These are phyloP conservation scores for Cossypha niveicapilla DNA, from an alignment of 2,797 vertebrate genomes.

Conservation along the genomic window DNA sequence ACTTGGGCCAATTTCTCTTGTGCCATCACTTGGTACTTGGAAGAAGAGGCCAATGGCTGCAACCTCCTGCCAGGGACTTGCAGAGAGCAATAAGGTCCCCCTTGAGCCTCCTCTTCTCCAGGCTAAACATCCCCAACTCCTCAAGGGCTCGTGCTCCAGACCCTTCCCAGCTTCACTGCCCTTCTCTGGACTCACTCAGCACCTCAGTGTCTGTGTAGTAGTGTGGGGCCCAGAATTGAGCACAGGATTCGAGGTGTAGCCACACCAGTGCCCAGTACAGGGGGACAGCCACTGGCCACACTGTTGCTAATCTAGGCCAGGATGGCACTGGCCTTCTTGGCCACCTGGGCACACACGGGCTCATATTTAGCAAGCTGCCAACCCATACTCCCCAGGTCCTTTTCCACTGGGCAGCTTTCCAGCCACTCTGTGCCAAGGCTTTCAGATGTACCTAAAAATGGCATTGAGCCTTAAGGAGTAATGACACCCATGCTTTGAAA, in stretches of 20 bases:
- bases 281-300: not conserved
- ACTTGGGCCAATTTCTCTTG: not conserved
- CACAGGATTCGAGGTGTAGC: not conserved
- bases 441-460: not conserved
- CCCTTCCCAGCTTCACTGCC: not conserved
- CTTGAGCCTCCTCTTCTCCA: not conserved
- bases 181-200: not conserved
- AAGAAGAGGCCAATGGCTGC: not conserved
- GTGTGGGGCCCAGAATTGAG: not conserved
- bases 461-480: not conserved
- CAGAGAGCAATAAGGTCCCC: rapidly evolving
- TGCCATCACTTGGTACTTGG: not conserved
- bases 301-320: not conserved
- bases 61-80: not conserved
- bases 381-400: not conserved
- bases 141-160: not conserved
- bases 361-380: not conserved
- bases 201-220: not conserved
- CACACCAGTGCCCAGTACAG: not conserved
- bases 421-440: not conserved
- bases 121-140: not conserved
- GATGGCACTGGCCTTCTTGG: not conserved
- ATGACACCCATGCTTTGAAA: not conserved
- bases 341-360: not conserved
- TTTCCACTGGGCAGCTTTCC: not conserved